Base-by-base conservation (phyloP, 2,797 vertebrate genomes). In the Myripristis jacobus region DNA sequence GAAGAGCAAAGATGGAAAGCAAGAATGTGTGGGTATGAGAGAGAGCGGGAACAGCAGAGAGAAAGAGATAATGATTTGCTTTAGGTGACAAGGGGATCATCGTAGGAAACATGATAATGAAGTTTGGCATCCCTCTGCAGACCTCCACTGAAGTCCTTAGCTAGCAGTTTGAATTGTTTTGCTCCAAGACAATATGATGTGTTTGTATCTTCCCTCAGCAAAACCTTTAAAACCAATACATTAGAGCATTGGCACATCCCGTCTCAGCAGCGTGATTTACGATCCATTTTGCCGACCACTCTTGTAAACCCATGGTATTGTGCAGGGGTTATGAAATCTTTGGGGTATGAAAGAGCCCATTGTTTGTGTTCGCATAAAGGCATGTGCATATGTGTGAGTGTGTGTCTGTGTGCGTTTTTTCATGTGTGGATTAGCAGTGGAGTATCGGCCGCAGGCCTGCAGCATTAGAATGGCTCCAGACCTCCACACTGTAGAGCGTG, bases 301-400 rank as follows among this genome's bases (percentile, higher is more conserved):
- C 57, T 67, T 58, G 63, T 72, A 51, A 82, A 44, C 63, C 62
- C 16, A 41, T 47, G 70, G 25, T 57, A 38, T 38, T 36, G 54
- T 77, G 52, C 13, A 54, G 38, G 31, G 50, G 48, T 82, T 75
- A 65, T 80, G 76, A 86, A 87, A 88, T 79, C 48, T 75, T 51
- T 43, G 12, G 3, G 11, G 58, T 70, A 66, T 87, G 74, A 87
- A 86, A 77, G 76, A 79, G 50, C 57, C 68, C 67, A 65, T 80
- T 87, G 85, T 88, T 69, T 76, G 31, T 54, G 46, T 67, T 69
- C 15, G 21, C 47, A 62, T 58, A 19, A 54, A 57, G 55, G 29
- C 66, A 61, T 63, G 58, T 72, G 67, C 57, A 36, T 44, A 22
- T 60, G 58, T 11, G 5, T 69, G 65, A 69, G 70, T 54, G 64